Evolutionary conservation across 1,140 invertebrate genomes (phyloP), one percentile per base, ranked within the genome.

Genomic region (Dermatophagoides farinae): DNA sequence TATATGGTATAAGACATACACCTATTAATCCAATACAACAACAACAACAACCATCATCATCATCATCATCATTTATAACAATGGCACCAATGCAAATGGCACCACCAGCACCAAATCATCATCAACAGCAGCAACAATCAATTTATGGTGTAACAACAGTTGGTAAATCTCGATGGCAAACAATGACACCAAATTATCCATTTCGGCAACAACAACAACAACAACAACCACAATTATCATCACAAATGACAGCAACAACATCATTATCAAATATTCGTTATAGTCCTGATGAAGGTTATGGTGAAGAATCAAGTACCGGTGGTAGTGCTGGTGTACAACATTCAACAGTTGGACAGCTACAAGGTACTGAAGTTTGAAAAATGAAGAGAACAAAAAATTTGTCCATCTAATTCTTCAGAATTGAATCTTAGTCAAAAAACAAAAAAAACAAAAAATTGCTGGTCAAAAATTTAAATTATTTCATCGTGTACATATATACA

Each of bases 271-370:
- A 47, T 60, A 8, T 81, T 62, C 78, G 85, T 67, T 86, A 84
- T 70, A 85, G 85, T 1, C 84, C 85, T 18, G 88, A 90, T 68
- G 86, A 90, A 71, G 84, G 86, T 18, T 90, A 88, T 68, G 86
- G 88, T 70, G 68, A 69, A 55, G 88, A 90, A 74, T 85, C 60
- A 85, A 46, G 50, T 14, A 23, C 18, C 16, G 12, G 14, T 39
- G n/a, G 46, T 11, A 18, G 12, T 16, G 23, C 1, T 20, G 41
- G 41, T 38, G 37, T 1, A 2, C 14, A 25, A n/a, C 23, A 14
- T 44, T 23, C 53, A 1, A 38, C 23, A 6, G 47, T 50, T 14
- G 53, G 53, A 39, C 58, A 60, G 12, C 65, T 70, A 62, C 87
- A 85, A 70, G 86, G 85, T 46, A 89, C 86, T 22, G 86, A 90